Evolutionary conservation across 2,888 invertebrate genomes (phyloP).

Genomic region (Pheosia gnoma): DNA sequence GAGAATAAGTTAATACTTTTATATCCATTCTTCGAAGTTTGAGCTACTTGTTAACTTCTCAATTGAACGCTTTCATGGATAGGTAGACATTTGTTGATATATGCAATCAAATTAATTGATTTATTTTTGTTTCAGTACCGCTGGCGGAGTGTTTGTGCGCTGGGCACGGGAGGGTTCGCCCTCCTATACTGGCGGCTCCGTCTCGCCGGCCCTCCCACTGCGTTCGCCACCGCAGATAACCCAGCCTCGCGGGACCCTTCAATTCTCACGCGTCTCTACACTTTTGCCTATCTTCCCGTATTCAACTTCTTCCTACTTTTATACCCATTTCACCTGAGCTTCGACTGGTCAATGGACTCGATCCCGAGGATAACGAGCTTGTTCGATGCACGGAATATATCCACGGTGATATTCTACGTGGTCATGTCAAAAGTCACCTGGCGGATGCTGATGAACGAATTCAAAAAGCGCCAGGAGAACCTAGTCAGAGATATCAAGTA

Average conservation of each 20-base stretch:
- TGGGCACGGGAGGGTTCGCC: conserved; percentile 87
- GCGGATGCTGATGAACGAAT: conserved; percentile 66
- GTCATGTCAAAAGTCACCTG: conserved; percentile 73
- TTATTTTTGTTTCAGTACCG: conserved; percentile 86
- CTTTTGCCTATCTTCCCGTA: conserved; percentile 96
- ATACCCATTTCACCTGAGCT: conserved; percentile 94
- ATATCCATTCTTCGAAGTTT: conserved; percentile 38
- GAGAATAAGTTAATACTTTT: conserved; percentile 39
- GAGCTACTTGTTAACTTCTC: conserved; percentile 31
- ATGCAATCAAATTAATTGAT: conserved; percentile 13
- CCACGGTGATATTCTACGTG: conserved; percentile 90
- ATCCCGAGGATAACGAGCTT: conserved; percentile 92
- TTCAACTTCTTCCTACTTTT: conserved; percentile 95
- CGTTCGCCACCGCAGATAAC: conserved; percentile 97
- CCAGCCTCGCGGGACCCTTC: conserved; percentile 95
- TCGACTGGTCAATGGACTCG: conserved; percentile 99
- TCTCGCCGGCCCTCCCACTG: conserved; percentile 89
- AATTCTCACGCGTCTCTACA: conserved; percentile 91
- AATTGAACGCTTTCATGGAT: conserved; percentile 23
- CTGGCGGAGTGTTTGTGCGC: conserved; percentile 87
- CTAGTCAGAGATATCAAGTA: conserved; percentile 63
- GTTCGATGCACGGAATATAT: conserved; percentile 91
- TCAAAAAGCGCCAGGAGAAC: conserved; percentile 65
- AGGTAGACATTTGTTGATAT: conserved; percentile 19
- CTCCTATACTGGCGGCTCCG: conserved; percentile 91